Evolutionary conservation across 2,113 vertebrate species (phyloP).

Genomic region (Apteryx owenii): DNA sequence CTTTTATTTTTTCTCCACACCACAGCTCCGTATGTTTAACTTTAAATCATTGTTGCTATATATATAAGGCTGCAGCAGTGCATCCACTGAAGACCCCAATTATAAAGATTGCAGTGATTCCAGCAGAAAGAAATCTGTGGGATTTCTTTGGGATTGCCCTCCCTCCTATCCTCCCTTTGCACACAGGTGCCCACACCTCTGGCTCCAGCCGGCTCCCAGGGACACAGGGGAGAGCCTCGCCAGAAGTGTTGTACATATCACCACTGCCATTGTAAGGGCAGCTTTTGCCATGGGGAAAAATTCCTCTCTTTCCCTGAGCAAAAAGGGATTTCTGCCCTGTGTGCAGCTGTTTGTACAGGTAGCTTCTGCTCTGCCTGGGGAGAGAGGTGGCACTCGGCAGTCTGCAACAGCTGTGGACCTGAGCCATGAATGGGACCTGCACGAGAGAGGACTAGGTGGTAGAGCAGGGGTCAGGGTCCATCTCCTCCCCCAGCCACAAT

Average conservation of each 20-base stretch:
- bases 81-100: neutral
- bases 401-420: neutral
- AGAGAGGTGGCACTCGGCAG: neutral
- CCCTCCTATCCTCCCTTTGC: neutral
- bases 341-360: neutral
- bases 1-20: neutral
- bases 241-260: neutral
- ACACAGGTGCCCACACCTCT: neutral
- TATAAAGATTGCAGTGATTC: neutral
- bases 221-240: neutral
- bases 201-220: neutral
- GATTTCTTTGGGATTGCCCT: neutral
- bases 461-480: neutral
- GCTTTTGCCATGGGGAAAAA: neutral
- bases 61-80: neutral
- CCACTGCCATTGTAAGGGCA: neutral
- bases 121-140: neutral
- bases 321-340: neutral
- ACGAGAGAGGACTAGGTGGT: neutral
- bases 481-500: neutral
- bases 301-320: neutral
- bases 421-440: fast-evolving
- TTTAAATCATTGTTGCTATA: neutral
- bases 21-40: neutral
- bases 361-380: neutral